A percentile compares a stretch with the other conserved stretches of the same genome.
phyloP scores from a whole-genome alignment of 2,888 invertebrate species.

The Isoperla grammatica region DNA sequence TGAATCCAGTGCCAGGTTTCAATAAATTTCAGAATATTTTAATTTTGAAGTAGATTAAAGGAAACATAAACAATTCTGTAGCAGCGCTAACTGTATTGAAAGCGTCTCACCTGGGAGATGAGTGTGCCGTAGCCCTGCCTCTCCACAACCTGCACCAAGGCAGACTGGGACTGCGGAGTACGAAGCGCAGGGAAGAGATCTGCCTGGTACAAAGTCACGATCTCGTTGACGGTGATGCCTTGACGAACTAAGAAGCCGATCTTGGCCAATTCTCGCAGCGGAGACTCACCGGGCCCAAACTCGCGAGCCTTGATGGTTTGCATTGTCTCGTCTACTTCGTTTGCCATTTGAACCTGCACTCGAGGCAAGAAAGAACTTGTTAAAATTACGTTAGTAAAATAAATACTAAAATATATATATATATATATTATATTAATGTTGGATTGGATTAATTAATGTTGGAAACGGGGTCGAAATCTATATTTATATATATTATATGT shows the following conservation, averaged over 20 bases:
- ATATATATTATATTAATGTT: too few relatives aligned
- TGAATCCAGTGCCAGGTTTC: too few relatives aligned
- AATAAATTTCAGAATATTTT: too few relatives aligned
- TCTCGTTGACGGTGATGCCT: conserved; percentile 69
- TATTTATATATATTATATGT: too few relatives aligned
- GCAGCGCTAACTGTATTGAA: too few relatives aligned
- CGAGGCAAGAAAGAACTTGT: too few relatives aligned
- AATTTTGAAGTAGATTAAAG: too few relatives aligned
- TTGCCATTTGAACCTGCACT: conserved; percentile 35
- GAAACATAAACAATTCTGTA: too few relatives aligned
- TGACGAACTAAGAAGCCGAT: conserved; percentile 71
- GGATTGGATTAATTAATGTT: too few relatives aligned
- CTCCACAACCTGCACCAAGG: conserved; percentile 77
- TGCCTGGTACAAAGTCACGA: conserved; percentile 71
- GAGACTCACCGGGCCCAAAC: conserved; percentile 73
- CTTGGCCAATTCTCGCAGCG: conserved; percentile 73
- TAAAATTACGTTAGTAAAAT: too few relatives aligned
- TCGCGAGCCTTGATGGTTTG: conserved; percentile 69
- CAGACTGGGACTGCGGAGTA: conserved; percentile 77
- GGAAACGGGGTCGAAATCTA: too few relatives aligned
- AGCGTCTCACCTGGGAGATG: conserved; percentile 57
- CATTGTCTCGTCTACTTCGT: conserved; percentile 65
- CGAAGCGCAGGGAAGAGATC: conserved; percentile 72
- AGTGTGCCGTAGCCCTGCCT: conserved; percentile 74
- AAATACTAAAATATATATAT: too few relatives aligned